Conservation (phyloP, 1,140 invertebrate genomes). For the Coptotermes formosanus region DNA sequence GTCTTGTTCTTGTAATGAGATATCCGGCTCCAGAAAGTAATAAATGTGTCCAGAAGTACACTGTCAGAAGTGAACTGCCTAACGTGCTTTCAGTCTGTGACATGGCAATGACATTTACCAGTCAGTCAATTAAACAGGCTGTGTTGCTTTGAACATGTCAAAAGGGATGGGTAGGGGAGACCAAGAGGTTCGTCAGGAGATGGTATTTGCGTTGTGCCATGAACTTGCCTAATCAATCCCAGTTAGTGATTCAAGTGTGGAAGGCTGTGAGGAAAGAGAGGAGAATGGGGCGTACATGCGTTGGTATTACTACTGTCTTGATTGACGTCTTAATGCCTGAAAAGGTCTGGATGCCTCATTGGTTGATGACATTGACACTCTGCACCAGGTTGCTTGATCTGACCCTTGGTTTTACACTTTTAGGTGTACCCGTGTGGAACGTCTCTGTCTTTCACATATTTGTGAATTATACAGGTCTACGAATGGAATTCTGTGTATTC, state of each 20-base stretch:
- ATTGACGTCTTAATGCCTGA: not conserved
- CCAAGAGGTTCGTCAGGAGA: not conserved
- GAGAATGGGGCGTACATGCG: not conserved
- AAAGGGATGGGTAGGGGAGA: not conserved
- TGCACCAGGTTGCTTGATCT: not conserved
- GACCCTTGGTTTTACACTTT: not conserved
- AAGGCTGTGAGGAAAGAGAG: not conserved
- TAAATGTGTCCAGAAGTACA: not conserved
- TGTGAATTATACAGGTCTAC: too few relatives aligned
- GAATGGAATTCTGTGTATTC: too few relatives aligned
- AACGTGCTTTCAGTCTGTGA: not conserved
- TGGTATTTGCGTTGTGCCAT: constrained; percentile 18
- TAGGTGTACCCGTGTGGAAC: too few relatives aligned
- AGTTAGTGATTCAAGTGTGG: too few relatives aligned
- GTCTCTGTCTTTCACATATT: too few relatives aligned
- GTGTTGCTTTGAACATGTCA: not conserved
- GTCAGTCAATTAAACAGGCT: not conserved
- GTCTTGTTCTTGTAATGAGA: not conserved
- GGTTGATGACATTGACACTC: not conserved
- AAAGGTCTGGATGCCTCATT: not conserved
- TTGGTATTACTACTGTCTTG: not conserved
- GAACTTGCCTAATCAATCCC: not conserved
- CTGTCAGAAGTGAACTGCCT: not conserved
- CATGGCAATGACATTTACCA: not conserved
- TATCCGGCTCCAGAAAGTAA: not conserved